Conservation (phyloP, 2,113 vertebrate genomes). For the Mesitornis unicolor region DNA sequence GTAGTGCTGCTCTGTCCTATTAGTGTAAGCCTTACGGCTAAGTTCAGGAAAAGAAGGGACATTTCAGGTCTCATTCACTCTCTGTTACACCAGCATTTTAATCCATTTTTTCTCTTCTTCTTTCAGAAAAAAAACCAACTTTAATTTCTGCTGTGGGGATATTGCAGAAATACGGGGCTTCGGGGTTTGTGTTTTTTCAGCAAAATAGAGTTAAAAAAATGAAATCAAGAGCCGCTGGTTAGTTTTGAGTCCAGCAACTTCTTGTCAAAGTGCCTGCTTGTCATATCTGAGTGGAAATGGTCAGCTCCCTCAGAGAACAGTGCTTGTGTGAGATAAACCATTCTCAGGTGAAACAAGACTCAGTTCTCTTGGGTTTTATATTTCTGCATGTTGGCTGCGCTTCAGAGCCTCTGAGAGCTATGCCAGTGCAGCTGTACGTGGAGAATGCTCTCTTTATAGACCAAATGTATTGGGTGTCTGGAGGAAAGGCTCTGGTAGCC, state of each 20-base stretch:
- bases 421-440: constrained; percentile 6
- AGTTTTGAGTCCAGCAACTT: background rate
- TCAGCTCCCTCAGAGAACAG: background rate
- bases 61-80: background rate
- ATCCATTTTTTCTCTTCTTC: background rate
- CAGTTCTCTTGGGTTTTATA: constrained; percentile 36
- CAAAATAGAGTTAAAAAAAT: background rate
- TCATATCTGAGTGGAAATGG: background rate
- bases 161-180: background rate
- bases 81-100: background rate
- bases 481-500: background rate
- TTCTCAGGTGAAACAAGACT: constrained; percentile 17
- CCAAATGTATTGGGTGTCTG: constrained; percentile 15
- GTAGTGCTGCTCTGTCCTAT: background rate
- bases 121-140: background rate
- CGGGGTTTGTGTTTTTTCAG: background rate
- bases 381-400: constrained; percentile 28
- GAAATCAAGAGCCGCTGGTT: background rate
- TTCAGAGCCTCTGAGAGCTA: constrained; percentile 33
- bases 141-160: background rate
- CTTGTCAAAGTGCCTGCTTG: background rate
- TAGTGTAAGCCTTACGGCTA: background rate
- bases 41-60: background rate
- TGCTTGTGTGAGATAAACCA: background rate
- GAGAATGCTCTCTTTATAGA: constrained; percentile 46